Percentiles rank a stretch among this genome's conserved stretches.
These are phyloP conservation scores for Macrobrachium rosenbergii DNA, from an alignment of 1,140 invertebrate genomes.

Conservation along the genomic window DNA sequence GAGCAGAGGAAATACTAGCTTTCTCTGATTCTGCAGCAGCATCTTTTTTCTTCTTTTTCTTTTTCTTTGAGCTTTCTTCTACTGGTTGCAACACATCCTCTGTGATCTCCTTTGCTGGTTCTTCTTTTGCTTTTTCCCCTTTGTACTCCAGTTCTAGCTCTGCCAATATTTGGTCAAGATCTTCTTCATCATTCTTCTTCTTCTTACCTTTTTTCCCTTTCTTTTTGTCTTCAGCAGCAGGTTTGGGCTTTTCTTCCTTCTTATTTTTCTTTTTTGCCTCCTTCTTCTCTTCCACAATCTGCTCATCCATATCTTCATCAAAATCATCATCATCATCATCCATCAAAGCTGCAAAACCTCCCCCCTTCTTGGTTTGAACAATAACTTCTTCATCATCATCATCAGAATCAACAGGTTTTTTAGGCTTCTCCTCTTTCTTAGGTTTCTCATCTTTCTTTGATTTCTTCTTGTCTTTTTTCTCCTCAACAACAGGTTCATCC, in stretches of 20 bases:
- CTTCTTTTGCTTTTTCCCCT: conserved; percentile 85
- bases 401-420: conserved; percentile 28
- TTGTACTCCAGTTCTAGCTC: conserved; percentile 80
- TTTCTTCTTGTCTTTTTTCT: neutral
- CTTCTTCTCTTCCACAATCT: neutral
- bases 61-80: conserved; percentile 14
- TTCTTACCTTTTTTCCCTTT: conserved; percentile 76
- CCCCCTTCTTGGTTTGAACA: conserved; percentile 28
- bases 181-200: conserved; percentile 78
- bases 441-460: conserved; percentile 32
- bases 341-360: conserved; percentile 48
- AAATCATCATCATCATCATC: conserved; percentile 31
- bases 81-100: conserved; percentile 40
- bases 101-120: conserved; percentile 77
- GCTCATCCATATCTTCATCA: conserved; percentile 32
- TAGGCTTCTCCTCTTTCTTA: conserved; percentile 28
- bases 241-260: conserved; percentile 40
- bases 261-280: conserved; percentile 13
- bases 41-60: conserved; percentile 23
- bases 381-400: conserved; percentile 15
- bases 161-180: neutral
- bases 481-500: conserved; percentile 18
- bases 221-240: conserved; percentile 70
- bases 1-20: neutral
- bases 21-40: neutral